phyloP scores from a whole-genome alignment of 2,888 invertebrate species.

The Isoperla grammatica region DNA sequence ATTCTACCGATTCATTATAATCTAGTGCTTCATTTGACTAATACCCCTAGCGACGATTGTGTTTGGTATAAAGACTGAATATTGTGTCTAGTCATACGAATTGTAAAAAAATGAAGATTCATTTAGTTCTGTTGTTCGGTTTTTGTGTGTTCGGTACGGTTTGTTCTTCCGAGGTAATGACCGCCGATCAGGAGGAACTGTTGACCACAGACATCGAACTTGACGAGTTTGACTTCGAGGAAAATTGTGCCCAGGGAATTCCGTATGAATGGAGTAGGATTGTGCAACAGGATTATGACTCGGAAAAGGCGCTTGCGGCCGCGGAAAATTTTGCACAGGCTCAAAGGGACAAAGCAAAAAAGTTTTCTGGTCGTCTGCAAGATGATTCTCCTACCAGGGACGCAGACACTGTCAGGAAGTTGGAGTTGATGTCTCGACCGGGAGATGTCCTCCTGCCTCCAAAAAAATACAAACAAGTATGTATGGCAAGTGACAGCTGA shows the following conservation, averaged over 20 bases:
- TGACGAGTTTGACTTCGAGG: constrained; percentile 11
- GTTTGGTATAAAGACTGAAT: too few relatives aligned
- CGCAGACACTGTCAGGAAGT: neutral
- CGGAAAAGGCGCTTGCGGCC: neutral
- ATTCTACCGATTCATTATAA: too few relatives aligned
- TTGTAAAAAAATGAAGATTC: too few relatives aligned
- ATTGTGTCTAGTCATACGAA: too few relatives aligned
- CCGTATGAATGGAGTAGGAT: neutral
- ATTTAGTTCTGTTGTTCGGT: too few relatives aligned
- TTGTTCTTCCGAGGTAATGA: neutral
- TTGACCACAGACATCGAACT: constrained; percentile 2
- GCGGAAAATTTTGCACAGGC: neutral
- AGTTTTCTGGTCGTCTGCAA: neutral
- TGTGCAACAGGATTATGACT: too few relatives aligned
- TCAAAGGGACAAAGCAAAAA: neutral
- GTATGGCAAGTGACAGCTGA: too few relatives aligned
- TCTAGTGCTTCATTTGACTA: too few relatives aligned
- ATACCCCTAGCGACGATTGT: too few relatives aligned
- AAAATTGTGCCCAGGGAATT: neutral
- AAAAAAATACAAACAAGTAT: constrained; percentile 5
- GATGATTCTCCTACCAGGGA: neutral
- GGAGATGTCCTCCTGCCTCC: constrained; percentile 1
- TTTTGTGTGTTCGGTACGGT: too few relatives aligned
- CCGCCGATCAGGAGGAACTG: neutral
- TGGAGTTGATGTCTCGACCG: constrained; percentile 4